Evolutionary conservation across 2,113 vertebrate genomes (phyloP).

Genomic region (Dunckerocampus dactyliophorus): DNA sequence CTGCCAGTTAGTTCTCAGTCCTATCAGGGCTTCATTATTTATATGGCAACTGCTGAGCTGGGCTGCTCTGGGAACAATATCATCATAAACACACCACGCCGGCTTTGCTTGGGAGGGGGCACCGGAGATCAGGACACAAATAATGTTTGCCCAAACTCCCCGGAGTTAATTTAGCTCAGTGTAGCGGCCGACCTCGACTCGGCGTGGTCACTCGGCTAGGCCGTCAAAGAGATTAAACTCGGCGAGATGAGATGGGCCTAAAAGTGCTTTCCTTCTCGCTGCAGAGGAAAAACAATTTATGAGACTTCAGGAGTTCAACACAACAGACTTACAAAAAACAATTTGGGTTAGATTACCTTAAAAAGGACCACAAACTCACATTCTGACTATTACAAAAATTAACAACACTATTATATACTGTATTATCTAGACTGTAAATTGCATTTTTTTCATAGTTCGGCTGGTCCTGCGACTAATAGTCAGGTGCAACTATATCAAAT

Average conservation of each 20-base stretch:
- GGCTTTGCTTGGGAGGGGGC: constrained; percentile 32
- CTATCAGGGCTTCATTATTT: constrained; percentile 33
- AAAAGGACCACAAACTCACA: neutral
- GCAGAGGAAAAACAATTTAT: constrained; percentile 28
- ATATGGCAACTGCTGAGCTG: neutral
- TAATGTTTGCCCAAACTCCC: constrained; percentile 45
- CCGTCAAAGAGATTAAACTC: constrained; percentile 30
- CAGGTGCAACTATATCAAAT: no score
- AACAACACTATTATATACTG: neutral
- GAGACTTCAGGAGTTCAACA: constrained; percentile 19
- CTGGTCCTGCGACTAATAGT: no score
- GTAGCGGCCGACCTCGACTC: constrained; percentile 21
- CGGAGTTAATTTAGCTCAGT: constrained; percentile 44
- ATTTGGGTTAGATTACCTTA: constrained; percentile 3
- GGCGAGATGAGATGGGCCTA: constrained; percentile 20
- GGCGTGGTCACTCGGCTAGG: constrained; percentile 23
- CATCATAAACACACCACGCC: constrained; percentile 28
- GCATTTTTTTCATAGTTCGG: no score
- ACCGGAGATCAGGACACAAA: constrained; percentile 43
- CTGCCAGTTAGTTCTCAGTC: constrained; percentile 1
- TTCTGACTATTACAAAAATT: neutral
- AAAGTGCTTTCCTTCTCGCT: constrained; percentile 1
- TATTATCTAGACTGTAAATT: no score
- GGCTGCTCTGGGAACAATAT: constrained; percentile 7
- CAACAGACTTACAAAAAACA: neutral